Base-by-base conservation (phyloP, 2,888 invertebrate genomes). In the Cistogaster globosa region DNA sequence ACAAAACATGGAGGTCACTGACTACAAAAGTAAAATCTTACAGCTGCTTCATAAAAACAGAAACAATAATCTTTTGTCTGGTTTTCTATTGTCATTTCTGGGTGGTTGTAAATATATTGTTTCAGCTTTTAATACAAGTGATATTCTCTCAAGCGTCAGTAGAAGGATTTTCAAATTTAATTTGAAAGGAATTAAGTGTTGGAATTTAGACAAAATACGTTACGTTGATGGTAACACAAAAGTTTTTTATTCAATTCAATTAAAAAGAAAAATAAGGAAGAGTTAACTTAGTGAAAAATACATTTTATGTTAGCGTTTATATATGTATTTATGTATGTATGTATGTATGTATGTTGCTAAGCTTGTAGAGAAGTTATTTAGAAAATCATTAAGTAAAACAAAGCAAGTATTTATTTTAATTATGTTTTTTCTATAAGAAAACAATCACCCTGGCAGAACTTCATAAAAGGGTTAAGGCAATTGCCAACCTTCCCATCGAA, bases 101-200 rank as follows among this genome's bases (percentile, higher is more conserved):
- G 16, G 20, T 22, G 22, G 63, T 1, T 38, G 4, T 12, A 18
- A 14, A 42, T 48, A n/a, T 48, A 12, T 32, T 32, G 14, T 36
- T 38, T 14, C 18, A 51, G 36, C 51, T 51, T 58, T 48, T 67
- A 22, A 58, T 76, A 67, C 11, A 12, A 42, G 51, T 53, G 45
- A 76, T 65, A 84, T 62, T 55, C 67, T 72, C 55, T 72, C 69
- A 80, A 71, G 67, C 76, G 57, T 84, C 78, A 75, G 65, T 63
- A 20, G 22, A 18, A 55, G 71, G 75, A 74, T 84, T 79, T 83
- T 71, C 68, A 79, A 84, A 84, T 83, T 76, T 65, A 76, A 83
- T 83, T 84, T 84, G 57, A 82, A 79, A 71, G 72, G 82, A 84
- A 77, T 79, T 84, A 84, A 79, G 42, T 79, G 42, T 45, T 12